A percentile compares a stretch with the other conserved stretches of the same genome.
phyloP scores from a whole-genome alignment of 2,888 invertebrate genomes.

The Tromatobia lineatoria region DNA sequence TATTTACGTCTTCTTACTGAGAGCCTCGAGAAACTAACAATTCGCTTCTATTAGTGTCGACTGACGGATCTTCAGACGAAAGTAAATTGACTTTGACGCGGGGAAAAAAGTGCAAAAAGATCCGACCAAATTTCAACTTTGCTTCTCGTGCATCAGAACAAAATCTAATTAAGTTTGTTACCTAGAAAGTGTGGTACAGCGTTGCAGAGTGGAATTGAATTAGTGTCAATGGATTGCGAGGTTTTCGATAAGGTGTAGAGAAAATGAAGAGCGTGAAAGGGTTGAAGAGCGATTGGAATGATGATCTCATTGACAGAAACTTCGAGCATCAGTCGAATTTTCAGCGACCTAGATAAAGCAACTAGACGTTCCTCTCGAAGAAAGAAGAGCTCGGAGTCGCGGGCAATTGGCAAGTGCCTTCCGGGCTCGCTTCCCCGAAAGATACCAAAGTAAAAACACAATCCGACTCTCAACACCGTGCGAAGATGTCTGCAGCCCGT shows the following conservation, averaged over 20 bases:
- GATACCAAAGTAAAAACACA: constrained; percentile 3
- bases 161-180: neutral
- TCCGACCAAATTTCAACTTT: neutral
- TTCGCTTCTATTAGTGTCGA: neutral
- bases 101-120: neutral
- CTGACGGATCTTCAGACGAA: neutral
- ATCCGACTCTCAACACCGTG: neutral
- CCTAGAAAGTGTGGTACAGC: neutral
- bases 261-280: neutral
- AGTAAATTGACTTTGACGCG: neutral
- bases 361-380: neutral
- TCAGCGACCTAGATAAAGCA: constrained; percentile 14
- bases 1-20: neutral
- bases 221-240: constrained; percentile 3
- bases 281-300: neutral
- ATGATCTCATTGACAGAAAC: neutral
- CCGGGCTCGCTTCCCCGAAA: neutral
- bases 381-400: neutral
- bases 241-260: neutral
- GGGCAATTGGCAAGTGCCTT: neutral
- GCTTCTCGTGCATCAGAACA: neutral
- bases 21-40: neutral
- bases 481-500: neutral
- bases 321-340: constrained; percentile 1
- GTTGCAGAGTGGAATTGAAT: neutral